phyloP scores from a whole-genome alignment of 2,888 invertebrate genomes.

The Vanessa cardui region DNA sequence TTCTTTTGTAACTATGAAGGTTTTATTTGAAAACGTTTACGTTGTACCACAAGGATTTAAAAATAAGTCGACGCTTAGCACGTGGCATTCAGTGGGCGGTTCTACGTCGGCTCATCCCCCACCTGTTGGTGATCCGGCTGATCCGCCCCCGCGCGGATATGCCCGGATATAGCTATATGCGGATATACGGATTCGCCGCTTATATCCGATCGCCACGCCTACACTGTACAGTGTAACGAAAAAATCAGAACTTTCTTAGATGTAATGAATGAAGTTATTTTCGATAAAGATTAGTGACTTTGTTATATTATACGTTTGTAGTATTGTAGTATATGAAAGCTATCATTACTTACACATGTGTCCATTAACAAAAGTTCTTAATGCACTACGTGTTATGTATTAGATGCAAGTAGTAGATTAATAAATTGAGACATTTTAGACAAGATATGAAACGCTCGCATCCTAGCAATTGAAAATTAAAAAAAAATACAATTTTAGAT shows the following conservation, averaged over 20 bases:
- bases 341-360: too few species aligned
- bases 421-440: too few species aligned
- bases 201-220: slow-evolving; percentile 67
- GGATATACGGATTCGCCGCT: slow-evolving; percentile 52
- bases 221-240: slow-evolving; percentile 39
- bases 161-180: slow-evolving; percentile 66
- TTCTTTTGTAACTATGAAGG: background rate
- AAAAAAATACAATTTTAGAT: too few species aligned
- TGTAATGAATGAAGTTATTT: background rate
- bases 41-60: background rate
- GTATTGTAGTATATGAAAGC: too few species aligned
- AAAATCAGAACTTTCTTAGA: slow-evolving; percentile 4
- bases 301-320: too few species aligned
- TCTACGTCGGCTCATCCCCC: slow-evolving; percentile 77
- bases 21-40: background rate
- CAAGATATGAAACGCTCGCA: too few species aligned
- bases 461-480: too few species aligned
- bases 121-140: slow-evolving; percentile 82
- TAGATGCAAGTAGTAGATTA: too few species aligned
- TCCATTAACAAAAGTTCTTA: too few species aligned
- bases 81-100: slow-evolving; percentile 73
- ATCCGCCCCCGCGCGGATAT: slow-evolving; percentile 69
- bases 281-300: too few species aligned
- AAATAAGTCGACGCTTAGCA: slow-evolving; percentile 44
- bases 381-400: too few species aligned